phyloP scores from a whole-genome alignment of 2,113 vertebrate genomes.

The Lepus europaeus region DNA sequence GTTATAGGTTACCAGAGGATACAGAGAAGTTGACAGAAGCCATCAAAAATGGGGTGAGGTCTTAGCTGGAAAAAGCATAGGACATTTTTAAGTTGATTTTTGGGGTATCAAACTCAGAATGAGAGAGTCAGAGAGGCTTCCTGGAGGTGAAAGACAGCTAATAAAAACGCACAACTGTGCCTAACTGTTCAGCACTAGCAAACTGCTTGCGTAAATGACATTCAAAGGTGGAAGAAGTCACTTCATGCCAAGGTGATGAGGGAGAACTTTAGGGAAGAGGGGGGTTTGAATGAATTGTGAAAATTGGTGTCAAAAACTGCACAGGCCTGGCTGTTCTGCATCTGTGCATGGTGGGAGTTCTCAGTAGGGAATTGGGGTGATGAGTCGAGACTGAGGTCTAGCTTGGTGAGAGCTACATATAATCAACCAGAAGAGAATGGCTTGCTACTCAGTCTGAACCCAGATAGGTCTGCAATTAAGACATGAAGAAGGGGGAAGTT shows the following conservation, averaged over 20 bases:
- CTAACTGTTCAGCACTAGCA: background rate
- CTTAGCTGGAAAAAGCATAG: background rate
- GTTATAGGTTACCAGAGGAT: background rate
- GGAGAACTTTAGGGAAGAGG: background rate
- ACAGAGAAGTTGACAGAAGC: slow-evolving; percentile 5
- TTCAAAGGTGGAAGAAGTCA: background rate
- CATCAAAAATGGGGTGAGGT: background rate
- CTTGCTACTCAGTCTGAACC: slow-evolving; percentile 12
- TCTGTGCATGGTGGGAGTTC: background rate
- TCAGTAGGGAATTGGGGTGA: background rate
- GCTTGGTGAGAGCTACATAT: background rate
- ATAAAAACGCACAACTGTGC: background rate
- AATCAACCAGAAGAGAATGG: background rate
- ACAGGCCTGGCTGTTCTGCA: background rate
- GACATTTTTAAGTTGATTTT: background rate
- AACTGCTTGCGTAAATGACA: background rate
- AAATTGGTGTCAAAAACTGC: background rate
- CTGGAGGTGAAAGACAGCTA: background rate
- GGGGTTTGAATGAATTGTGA: slow-evolving; percentile 11
- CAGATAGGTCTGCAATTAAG: background rate
- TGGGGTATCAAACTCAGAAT: background rate
- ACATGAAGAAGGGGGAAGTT: background rate
- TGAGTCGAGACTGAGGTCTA: background rate
- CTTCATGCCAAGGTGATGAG: background rate
- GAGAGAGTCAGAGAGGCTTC: background rate